These are phyloP conservation scores for Actinia equina DNA, from an alignment of 64 coral and sea anemone species.

Conservation along the genomic window DNA sequence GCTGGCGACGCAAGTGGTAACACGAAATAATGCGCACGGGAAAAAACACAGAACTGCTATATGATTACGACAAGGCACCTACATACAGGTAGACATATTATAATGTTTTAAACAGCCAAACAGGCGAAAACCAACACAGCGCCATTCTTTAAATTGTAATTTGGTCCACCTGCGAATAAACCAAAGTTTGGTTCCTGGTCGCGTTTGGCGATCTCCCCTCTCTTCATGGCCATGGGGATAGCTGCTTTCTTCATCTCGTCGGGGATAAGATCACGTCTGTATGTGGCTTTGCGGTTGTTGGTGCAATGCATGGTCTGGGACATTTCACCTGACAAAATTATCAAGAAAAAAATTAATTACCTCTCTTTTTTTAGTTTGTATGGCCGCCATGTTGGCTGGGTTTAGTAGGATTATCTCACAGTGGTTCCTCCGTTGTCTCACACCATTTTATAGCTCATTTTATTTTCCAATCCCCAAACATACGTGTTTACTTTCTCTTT, in stretches of 20 bases:
- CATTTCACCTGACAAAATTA: conserved; percentile 37
- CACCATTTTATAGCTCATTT: neutral
- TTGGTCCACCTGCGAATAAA: conserved; percentile 68
- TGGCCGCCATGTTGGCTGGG: neutral
- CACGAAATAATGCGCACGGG: too few relatives aligned
- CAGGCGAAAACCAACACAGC: conserved; percentile 74
- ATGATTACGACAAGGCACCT: too few relatives aligned
- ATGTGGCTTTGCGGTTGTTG: conserved; percentile 73
- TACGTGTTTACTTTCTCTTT: neutral
- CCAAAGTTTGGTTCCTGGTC: conserved; percentile 60
- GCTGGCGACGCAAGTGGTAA: too few relatives aligned
- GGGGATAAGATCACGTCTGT: conserved; percentile 83
- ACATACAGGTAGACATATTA: neutral
- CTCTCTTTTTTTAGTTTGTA: neutral
- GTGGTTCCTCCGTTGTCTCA: neutral
- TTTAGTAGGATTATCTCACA: neutral
- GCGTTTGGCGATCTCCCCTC: conserved; percentile 51
- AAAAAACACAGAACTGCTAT: too few relatives aligned
- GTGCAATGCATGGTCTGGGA: conserved; percentile 83
- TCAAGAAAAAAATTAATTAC: neutral
- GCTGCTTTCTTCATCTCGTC: conserved; percentile 85
- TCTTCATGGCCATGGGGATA: conserved; percentile 82
- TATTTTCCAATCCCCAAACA: neutral
- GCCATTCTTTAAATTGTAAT: conserved; percentile 64
- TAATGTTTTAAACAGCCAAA: conserved; percentile 3